Percentiles rank a stretch among this genome's conserved stretches.
Evolutionary conservation across 2,888 invertebrate species (phyloP).

Genomic region (Uropetala carovei): DNA sequence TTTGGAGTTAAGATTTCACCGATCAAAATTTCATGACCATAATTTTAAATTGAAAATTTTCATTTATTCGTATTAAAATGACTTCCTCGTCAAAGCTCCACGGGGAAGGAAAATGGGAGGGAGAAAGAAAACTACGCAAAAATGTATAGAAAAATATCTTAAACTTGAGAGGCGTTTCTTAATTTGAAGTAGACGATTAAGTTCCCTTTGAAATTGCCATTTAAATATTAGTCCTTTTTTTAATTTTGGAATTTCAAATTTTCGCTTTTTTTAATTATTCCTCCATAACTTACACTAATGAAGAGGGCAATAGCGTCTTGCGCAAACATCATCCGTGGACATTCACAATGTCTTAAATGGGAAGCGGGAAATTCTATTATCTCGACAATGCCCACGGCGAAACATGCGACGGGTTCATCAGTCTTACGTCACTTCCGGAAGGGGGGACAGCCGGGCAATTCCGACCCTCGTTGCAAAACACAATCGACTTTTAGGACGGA

Average conservation of each 20-base stretch:
- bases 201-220: too few species aligned
- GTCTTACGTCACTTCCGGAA: not conserved
- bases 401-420: not conserved
- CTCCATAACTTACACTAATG: not conserved
- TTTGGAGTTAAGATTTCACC: too few species aligned
- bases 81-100: too few species aligned
- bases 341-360: not conserved
- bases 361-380: constrained; percentile 3
- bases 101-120: too few species aligned
- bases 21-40: too few species aligned
- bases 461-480: constrained; percentile 52
- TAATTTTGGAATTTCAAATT: not conserved
- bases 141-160: too few species aligned
- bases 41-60: too few species aligned
- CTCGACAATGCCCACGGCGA: not conserved
- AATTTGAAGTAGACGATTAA: too few species aligned
- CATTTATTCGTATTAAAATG: too few species aligned
- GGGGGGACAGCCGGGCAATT: not conserved
- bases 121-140: too few species aligned
- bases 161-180: too few species aligned
- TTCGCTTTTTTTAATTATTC: not conserved
- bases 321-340: not conserved
- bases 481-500: not conserved
- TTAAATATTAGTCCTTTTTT: too few species aligned
- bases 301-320: not conserved